Percentiles rank a stretch among this genome's conserved stretches.
Conservation (phyloP, 2,888 invertebrate genomes). For the Habrosyne pyritoides region DNA sequence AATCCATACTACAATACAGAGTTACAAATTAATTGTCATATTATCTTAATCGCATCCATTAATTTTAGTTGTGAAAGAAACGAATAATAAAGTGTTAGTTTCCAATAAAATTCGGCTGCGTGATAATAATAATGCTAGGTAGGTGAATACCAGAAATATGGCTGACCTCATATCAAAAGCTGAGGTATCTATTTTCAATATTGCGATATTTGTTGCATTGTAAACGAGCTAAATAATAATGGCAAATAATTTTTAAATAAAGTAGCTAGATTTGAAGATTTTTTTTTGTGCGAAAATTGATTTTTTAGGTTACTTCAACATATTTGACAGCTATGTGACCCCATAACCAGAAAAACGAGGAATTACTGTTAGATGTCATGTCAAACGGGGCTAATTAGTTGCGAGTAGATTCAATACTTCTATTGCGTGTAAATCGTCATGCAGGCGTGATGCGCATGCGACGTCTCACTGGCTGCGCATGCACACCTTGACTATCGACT, state of each 20-base stretch:
- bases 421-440: conserved; percentile 8
- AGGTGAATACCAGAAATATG: not conserved
- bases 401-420: not conserved
- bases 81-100: no score
- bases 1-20: conserved; percentile 26
- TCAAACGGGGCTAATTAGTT: conserved; percentile 4
- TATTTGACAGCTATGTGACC: no score
- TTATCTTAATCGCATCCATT: not conserved
- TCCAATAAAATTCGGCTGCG: no score
- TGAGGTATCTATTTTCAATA: no score
- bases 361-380: not conserved
- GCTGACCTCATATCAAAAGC: no score
- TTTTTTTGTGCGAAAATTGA: no score
- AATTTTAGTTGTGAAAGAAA: not conserved
- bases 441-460: conserved; percentile 7
- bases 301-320: no score
- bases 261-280: no score
- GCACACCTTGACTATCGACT: conserved; percentile 42
- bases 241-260: no score
- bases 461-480: conserved; percentile 14
- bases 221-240: no score
- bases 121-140: not conserved
- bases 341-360: no score
- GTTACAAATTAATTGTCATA: conserved; percentile 23
- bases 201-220: no score